Base-by-base conservation (phyloP, 2,113 vertebrate genomes). In the Thryonomys swinderianus region DNA sequence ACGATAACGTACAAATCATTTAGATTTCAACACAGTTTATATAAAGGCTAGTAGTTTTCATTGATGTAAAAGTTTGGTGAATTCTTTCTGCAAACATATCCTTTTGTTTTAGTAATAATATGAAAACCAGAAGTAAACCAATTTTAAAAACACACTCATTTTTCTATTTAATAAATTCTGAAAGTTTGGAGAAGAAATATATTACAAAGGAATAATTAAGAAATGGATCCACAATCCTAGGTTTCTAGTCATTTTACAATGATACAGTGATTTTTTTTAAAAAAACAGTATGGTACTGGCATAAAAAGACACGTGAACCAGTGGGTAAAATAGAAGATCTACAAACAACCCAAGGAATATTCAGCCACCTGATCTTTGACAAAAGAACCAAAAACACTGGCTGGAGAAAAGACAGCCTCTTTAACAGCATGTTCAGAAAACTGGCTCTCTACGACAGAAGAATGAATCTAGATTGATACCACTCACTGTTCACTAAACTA, bases 91-190 rank as follows among this genome's bases (percentile, higher is more conserved):
- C 66, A 37, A 45, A 20, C 40, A 82, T 40, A 73, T 12, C 62
- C 78, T 82, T 79, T 66, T 92, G 79, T 66, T 95, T 69, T 7
- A 37, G 55, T 17, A 76, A 84, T 78, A 83, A 86, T 25, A 62
- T 61, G 61, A 82, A 94, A 93, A 82, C 30, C 61, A 62, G 59
- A 93, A 85, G 32, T 74, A 61, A 95, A 67, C 17, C 42, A n/a
- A 89, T 79, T 85, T 80, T 20, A 51, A 94, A 96, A 82, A 57
- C 3, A 34, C n/a, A 85, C 23, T 84, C 17, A 55, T 91, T 92
- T 93, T 95, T 93, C 71, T 55, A 95, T 79, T 85, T 62, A 79
- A 88, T 34, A 88, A 92, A 82, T 86, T 95, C 78, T 94, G 51
- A 91, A 91, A 73, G 64, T 64, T 96, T n/a, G 71, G 86, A 79